Percentiles rank a stretch among this genome's conserved stretches.
phyloP scores from a whole-genome alignment of 2,113 vertebrate genomes.

The Colossoma macropomum region DNA sequence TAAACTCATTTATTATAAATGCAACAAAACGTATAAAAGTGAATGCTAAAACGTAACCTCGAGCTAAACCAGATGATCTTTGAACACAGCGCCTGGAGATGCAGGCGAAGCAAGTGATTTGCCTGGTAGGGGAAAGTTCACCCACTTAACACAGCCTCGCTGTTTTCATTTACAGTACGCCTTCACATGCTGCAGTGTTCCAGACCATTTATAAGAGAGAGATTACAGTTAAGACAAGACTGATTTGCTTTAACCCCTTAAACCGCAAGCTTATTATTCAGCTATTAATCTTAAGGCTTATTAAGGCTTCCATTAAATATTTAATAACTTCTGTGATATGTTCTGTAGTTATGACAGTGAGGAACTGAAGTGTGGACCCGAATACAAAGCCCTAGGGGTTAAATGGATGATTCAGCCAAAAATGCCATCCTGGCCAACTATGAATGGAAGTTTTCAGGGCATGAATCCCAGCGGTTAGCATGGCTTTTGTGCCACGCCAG shows the following conservation, averaged over 20 bases:
- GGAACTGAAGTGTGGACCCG: not conserved
- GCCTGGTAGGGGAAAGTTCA: not conserved
- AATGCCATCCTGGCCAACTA: not conserved
- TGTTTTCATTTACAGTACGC: not conserved
- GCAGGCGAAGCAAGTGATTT: slow-evolving; percentile 4
- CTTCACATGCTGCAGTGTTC: not conserved
- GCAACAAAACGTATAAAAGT: slow-evolving; percentile 51
- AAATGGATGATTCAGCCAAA: not conserved
- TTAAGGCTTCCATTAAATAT: too few relatives aligned
- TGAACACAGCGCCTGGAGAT: slow-evolving; percentile 35
- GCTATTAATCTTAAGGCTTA: too few relatives aligned
- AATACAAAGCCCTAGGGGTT: not conserved
- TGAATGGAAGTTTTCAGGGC: not conserved
- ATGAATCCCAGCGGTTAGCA: not conserved
- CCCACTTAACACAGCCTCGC: not conserved
- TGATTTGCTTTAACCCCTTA: not conserved
- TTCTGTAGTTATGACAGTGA: not conserved
- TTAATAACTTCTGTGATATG: too few relatives aligned
- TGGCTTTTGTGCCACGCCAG: not conserved
- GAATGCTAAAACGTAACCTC: slow-evolving; percentile 35
- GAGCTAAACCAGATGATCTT: slow-evolving; percentile 28
- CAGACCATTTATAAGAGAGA: not conserved
- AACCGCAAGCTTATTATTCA: too few relatives aligned
- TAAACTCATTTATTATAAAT: slow-evolving; percentile 38
- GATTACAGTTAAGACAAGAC: not conserved